Evolutionary conservation across 2,888 invertebrate genomes (phyloP).

Genomic region (Myopa testacea): DNA sequence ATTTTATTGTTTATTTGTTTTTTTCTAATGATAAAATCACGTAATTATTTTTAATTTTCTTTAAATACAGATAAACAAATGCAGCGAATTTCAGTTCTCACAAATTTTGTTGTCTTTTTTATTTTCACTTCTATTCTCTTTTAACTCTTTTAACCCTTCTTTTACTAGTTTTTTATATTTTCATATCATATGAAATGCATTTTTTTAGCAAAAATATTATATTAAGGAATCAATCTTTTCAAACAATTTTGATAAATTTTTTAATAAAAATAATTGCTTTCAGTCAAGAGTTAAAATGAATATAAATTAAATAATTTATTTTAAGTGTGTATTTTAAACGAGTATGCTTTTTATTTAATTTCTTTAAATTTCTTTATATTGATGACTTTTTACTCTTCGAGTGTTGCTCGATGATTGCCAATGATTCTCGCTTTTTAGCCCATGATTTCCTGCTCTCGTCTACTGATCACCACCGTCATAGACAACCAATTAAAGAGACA

Average conservation of each 20-base stretch:
- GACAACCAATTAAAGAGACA: neutral
- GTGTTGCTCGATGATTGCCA: neutral
- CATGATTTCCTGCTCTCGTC: constrained; percentile 1
- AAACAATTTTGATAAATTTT: too few species aligned
- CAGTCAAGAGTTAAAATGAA: too few species aligned
- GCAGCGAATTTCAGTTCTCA: neutral
- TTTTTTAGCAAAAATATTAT: too few species aligned
- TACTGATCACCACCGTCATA: neutral
- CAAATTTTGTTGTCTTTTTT: neutral
- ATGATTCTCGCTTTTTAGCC: neutral
- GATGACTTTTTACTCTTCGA: constrained; percentile 8
- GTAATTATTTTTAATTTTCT: too few species aligned
- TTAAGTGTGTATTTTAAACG: neutral
- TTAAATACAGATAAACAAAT: too few species aligned
- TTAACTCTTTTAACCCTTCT: too few species aligned
- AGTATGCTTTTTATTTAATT: neutral
- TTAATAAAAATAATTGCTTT: too few species aligned
- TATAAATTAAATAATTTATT: too few species aligned
- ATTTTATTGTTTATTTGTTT: neutral
- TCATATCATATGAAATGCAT: too few species aligned
- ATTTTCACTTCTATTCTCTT: too few species aligned
- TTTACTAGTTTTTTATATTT: too few species aligned
- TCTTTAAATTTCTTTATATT: constrained; percentile 21
- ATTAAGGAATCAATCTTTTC: too few species aligned
- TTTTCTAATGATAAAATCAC: neutral